Conservation (phyloP, 2,797 vertebrate genomes). For the Pangasius larnaudii region DNA sequence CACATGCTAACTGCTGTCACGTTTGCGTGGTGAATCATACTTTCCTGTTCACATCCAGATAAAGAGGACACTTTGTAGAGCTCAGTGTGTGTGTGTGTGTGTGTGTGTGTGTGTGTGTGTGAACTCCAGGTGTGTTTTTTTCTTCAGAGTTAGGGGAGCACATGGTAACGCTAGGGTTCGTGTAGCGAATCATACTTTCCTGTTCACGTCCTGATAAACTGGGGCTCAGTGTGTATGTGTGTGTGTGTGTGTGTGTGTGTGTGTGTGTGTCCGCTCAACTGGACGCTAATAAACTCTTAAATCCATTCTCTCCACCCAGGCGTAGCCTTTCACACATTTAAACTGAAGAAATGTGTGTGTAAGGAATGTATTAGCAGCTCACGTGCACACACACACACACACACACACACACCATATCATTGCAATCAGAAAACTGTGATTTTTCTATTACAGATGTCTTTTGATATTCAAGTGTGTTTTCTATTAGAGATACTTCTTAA, state of each 20-base stretch:
- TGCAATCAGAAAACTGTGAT: neutral
- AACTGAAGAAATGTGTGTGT: neutral
- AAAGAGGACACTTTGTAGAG: slow-evolving; percentile 3
- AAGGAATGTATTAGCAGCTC: neutral
- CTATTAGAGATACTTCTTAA: neutral
- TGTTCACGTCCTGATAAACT: slow-evolving; percentile 10
- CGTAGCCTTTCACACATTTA: neutral
- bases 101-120: slow-evolving; percentile 9
- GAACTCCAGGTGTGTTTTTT: neutral
- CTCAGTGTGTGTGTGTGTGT: neutral
- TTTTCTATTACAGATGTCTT: neutral
- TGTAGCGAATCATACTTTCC: neutral
- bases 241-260: slow-evolving; percentile 3
- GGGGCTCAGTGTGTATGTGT: neutral
- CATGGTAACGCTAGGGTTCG: neutral
- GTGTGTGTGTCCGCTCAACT: neutral
- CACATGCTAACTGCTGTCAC: neutral
- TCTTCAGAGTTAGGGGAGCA: slow-evolving; percentile 2
- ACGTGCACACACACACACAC: neutral
- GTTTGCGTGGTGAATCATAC: neutral
- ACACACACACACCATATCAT: neutral
- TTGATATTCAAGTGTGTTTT: neutral
- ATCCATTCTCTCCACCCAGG: neutral
- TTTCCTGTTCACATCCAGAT: slow-evolving; percentile 15
- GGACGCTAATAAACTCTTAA: slow-evolving; percentile 3